These are phyloP conservation scores for Drosophila multiciliata DNA, from an alignment of 2,888 invertebrate species.

Conservation along the genomic window DNA sequence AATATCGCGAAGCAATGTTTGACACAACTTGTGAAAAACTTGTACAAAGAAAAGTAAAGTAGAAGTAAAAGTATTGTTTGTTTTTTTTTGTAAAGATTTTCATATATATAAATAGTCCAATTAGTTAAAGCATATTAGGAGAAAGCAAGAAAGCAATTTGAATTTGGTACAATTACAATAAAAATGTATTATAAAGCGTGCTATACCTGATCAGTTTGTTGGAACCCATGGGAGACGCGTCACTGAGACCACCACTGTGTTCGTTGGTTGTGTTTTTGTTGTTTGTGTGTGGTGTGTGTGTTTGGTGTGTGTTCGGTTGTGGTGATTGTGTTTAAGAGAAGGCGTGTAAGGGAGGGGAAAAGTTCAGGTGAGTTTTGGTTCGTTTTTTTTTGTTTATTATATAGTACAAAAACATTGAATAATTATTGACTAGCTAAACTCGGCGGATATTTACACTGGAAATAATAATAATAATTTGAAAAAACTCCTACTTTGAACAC, in stretches of 20 bases:
- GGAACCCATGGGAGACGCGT: conserved; percentile 85
- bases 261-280: conserved; percentile 46
- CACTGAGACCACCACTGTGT: conserved; percentile 84
- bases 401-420: conserved; percentile 19
- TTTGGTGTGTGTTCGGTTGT: conserved; percentile 56
- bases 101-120: conserved; percentile 52
- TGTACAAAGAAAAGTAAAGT: conserved; percentile 61
- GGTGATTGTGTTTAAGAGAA: conserved; percentile 57
- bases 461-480: background rate
- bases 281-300: conserved; percentile 36
- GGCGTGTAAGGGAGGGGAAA: conserved; percentile 69
- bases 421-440: conserved; percentile 6
- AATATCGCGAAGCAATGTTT: conserved; percentile 84
- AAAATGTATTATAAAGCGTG: conserved; percentile 70
- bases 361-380: conserved; percentile 63
- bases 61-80: conserved; percentile 38
- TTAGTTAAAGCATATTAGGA: conserved; percentile 61
- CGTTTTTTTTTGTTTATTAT: conserved; percentile 17
- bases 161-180: conserved; percentile 48
- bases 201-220: conserved; percentile 86
- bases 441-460: conserved; percentile 33
- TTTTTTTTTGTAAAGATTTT: conserved; percentile 15
- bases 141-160: conserved; percentile 61
- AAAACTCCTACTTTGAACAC: background rate
- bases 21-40: conserved; percentile 84